phyloP scores from a whole-genome alignment of 1,140 invertebrate species.

The Lanistes nyassanus region DNA sequence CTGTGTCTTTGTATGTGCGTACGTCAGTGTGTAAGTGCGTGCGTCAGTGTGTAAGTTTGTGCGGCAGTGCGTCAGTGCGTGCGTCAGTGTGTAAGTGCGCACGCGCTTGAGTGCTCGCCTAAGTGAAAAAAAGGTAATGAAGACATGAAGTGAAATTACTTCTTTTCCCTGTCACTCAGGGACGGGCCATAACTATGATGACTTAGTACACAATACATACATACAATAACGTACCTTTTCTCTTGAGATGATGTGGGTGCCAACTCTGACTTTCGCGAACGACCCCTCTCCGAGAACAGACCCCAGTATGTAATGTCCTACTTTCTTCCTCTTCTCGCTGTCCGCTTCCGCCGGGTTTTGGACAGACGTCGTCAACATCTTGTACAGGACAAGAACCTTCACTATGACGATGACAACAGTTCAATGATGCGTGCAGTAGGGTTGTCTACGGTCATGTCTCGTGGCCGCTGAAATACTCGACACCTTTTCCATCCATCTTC shows the following conservation, averaged over 20 bases:
- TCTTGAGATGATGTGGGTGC: conserved; percentile 54
- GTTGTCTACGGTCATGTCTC: too few species aligned
- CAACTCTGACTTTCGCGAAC: conserved; percentile 59
- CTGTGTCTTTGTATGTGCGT: not conserved
- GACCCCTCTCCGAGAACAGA: conserved; percentile 57
- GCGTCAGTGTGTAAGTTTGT: not conserved
- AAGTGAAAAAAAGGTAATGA: too few species aligned
- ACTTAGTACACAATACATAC: too few species aligned
- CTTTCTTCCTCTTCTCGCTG: conserved; percentile 54
- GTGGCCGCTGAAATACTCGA: too few species aligned
- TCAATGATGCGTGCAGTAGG: too few species aligned
- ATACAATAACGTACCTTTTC: conserved; percentile 67
- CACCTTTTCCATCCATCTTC: too few species aligned
- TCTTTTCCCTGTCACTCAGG: too few species aligned
- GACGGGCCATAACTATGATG: too few species aligned
- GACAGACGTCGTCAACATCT: not conserved
- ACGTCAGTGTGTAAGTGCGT: conserved; percentile 7
- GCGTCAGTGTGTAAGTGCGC: not conserved
- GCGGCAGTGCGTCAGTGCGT: not conserved
- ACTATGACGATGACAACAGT: too few species aligned
- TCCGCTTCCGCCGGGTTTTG: not conserved
- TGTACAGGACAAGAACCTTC: not conserved
- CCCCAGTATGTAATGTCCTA: conserved; percentile 60
- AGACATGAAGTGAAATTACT: too few species aligned
- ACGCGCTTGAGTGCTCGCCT: not conserved